These are phyloP conservation scores for Oreochromis mossambicus DNA, from an alignment of 2,797 vertebrate genomes.

Conservation along the genomic window DNA sequence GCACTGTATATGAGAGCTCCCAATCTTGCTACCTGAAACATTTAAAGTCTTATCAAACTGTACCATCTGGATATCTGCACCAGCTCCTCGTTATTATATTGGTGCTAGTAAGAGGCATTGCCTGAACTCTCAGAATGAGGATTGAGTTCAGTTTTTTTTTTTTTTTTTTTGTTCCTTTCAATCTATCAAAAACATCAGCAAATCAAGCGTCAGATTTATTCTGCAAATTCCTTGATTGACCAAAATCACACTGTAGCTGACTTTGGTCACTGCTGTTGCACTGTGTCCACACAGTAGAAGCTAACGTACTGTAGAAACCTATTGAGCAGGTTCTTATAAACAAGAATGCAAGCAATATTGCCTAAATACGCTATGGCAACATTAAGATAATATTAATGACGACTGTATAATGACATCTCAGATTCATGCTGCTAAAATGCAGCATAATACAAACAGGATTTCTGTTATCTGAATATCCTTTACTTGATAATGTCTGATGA, in stretches of 20 bases:
- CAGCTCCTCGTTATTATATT: constrained; percentile 45
- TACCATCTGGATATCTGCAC: constrained; percentile 6
- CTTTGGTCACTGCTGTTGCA: constrained; percentile 10
- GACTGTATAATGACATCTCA: neutral
- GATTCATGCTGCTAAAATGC: neutral
- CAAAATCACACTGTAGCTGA: constrained; percentile 32
- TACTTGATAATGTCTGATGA: neutral
- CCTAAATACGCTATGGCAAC: neutral
- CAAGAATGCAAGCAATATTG: neutral
- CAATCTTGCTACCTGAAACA: constrained; percentile 37
- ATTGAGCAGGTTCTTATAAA: neutral
- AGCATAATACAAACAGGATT: constrained; percentile 4
- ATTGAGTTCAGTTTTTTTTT: neutral
- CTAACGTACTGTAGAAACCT: neutral
- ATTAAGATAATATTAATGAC: neutral
- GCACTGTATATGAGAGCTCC: constrained; percentile 65
- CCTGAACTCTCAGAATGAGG: constrained; percentile 39
- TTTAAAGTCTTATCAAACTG: constrained; percentile 50
- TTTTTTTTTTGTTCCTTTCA: neutral
- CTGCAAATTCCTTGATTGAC: constrained; percentile 35
- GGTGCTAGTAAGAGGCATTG: constrained; percentile 36
- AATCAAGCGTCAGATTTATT: constrained; percentile 5
- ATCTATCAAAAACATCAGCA: neutral
- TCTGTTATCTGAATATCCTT: neutral
- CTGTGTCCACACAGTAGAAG: neutral